These are phyloP conservation scores for Hypotaenidia philippensis DNA, from an alignment of 2,797 vertebrate species.

Conservation along the genomic window DNA sequence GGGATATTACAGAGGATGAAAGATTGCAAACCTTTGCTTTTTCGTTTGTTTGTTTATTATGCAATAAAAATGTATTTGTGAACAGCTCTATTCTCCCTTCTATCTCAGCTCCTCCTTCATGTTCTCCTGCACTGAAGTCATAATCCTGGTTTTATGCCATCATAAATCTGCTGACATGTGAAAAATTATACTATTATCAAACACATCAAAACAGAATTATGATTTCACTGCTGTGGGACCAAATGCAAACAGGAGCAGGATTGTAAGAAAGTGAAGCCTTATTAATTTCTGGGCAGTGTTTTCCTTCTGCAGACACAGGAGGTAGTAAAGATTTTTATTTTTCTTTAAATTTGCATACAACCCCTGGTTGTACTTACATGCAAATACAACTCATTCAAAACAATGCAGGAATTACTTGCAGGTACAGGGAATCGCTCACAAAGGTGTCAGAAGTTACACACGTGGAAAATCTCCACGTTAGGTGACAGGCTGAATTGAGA, in stretches of 20 bases:
- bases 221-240: constrained; percentile 24
- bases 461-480: background rate
- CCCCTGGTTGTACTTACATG: background rate
- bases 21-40: background rate
- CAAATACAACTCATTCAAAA: background rate
- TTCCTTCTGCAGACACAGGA: background rate
- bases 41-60: background rate
- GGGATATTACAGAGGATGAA: background rate
- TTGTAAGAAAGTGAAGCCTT: constrained; percentile 23
- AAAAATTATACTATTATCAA: constrained; percentile 68
- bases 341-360: background rate
- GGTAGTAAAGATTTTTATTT: background rate
- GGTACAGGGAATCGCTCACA: background rate
- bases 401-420: background rate
- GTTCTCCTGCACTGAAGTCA: constrained; percentile 42
- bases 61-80: constrained; percentile 32
- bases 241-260: constrained; percentile 24
- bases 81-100: constrained; percentile 24
- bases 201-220: constrained; percentile 59
- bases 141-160: constrained; percentile 63
- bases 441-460: background rate
- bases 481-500: background rate
- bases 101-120: constrained; percentile 39
- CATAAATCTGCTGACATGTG: constrained; percentile 71
- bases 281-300: constrained; percentile 24